Percentiles rank a stretch among this genome's conserved stretches.
These are phyloP conservation scores for pig (Sus scrofa) DNA, from an alignment of 2,113 vertebrate species.

Conservation along the genomic window DNA sequence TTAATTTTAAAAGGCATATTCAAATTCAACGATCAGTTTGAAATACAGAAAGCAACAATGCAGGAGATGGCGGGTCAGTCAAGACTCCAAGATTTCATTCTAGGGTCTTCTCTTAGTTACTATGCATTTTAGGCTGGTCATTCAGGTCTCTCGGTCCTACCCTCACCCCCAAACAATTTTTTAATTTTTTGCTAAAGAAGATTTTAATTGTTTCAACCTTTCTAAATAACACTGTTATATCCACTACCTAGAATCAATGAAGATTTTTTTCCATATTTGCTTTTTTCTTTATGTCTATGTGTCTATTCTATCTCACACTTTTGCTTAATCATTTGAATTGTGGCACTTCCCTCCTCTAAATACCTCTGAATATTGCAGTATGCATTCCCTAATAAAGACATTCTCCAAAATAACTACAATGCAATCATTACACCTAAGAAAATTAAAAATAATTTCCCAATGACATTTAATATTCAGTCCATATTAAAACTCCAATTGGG, in stretches of 20 bases:
- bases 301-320: not conserved
- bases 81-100: not conserved
- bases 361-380: not conserved
- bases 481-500: slow-evolving; percentile 1
- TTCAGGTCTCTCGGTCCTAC: not conserved
- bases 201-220: not conserved
- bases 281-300: not conserved
- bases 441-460: not conserved
- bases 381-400: not conserved
- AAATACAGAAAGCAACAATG: not conserved
- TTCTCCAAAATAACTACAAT: not conserved
- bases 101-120: not conserved
- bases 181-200: not conserved
- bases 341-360: not conserved
- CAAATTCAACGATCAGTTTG: not conserved
- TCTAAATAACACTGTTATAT: not conserved
- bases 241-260: not conserved
- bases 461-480: not conserved
- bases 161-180: not conserved
- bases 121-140: not conserved
- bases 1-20: slow-evolving; percentile 11
- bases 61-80: not conserved
- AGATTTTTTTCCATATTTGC: not conserved
- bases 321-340: not conserved
- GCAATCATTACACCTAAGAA: not conserved